phyloP scores from a whole-genome alignment of 2,888 invertebrate genomes.

The Phengaris arion region DNA sequence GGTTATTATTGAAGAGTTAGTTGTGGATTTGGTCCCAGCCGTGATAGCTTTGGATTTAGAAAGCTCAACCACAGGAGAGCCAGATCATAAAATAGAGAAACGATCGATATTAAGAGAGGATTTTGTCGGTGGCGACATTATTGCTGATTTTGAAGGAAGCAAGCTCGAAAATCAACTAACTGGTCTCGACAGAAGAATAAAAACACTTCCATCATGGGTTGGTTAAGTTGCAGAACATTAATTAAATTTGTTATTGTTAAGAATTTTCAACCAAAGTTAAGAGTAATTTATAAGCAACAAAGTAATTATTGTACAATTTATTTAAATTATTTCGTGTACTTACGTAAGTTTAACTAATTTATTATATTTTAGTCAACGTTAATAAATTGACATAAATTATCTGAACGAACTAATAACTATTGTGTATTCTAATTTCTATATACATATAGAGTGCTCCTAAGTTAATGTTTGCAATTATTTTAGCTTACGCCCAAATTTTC shows the following conservation, averaged over 20 bases:
- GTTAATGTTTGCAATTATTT: too few species aligned
- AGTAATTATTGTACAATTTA: not conserved
- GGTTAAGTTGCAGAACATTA: constrained; percentile 47
- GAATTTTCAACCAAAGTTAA: constrained; percentile 31
- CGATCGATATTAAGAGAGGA: constrained; percentile 61
- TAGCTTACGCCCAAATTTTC: too few species aligned
- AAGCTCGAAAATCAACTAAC: constrained; percentile 55
- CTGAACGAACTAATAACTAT: too few species aligned
- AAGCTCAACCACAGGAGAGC: constrained; percentile 44
- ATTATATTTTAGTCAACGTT: not conserved
- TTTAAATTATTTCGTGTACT: not conserved
- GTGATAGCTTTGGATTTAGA: constrained; percentile 47
- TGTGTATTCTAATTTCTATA: too few species aligned
- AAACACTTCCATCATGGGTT: constrained; percentile 67
- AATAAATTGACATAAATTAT: not conserved
- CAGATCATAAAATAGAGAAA: constrained; percentile 57
- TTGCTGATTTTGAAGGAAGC: constrained; percentile 60
- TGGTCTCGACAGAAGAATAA: constrained; percentile 64
- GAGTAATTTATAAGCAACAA: not conserved
- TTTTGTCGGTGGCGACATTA: constrained; percentile 59
- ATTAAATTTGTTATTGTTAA: not conserved
- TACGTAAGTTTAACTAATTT: not conserved
- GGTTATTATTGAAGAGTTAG: constrained; percentile 49
- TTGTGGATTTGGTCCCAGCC: constrained; percentile 58
- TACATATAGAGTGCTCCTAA: too few species aligned